Evolutionary conservation across 2,888 invertebrate species (phyloP), one percentile per base, ranked within the genome.

Genomic region (Deilephila porcellus): DNA sequence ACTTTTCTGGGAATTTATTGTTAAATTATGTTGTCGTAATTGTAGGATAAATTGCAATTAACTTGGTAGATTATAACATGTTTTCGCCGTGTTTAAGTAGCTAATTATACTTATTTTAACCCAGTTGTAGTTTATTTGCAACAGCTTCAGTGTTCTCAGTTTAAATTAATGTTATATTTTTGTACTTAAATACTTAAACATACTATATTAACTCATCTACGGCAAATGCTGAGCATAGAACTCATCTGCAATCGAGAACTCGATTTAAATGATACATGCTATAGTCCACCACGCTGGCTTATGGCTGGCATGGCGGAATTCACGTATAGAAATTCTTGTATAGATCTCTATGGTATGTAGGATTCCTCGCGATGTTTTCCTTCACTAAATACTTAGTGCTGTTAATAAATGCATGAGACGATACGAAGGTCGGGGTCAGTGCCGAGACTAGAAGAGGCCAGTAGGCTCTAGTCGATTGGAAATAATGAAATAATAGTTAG

Each of bases 101-200:
- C 56, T 56, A 56, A 56, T n/a, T 56, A 56, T 56, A 56, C 19
- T n/a, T 56, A n/a, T 56, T n/a, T 56, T n/a, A 56, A 56, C 56
- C 5, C n/a, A 56, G 56, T 56, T 56, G 56, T 6, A 56, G 56
- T n/a, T n/a, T n/a, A 56, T n/a, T 56, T 56, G 56, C 56, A 56
- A 56, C 6, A 56, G n/a, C 45, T 14, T 45, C 11, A 45, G 45
- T 14, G 45, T 45, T 45, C 45, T 45, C 14, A 45, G 45, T 45
- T 45, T 45, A 45, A 45, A 45, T 45, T 2, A 2, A 14, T 1
- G 11, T 45, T 45, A 14, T 14, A 8, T 8, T 37, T 37, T 1
- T 11, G 11, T 45, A 45, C 11, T 45, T 45, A 37, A 8, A 45
- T 3, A 45, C 45, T 3, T 45, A 2, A 45, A 45, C 14, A 14